Evolutionary conservation across 2,113 vertebrate species (phyloP).

Genomic region (Oryctolagus cuniculus): DNA sequence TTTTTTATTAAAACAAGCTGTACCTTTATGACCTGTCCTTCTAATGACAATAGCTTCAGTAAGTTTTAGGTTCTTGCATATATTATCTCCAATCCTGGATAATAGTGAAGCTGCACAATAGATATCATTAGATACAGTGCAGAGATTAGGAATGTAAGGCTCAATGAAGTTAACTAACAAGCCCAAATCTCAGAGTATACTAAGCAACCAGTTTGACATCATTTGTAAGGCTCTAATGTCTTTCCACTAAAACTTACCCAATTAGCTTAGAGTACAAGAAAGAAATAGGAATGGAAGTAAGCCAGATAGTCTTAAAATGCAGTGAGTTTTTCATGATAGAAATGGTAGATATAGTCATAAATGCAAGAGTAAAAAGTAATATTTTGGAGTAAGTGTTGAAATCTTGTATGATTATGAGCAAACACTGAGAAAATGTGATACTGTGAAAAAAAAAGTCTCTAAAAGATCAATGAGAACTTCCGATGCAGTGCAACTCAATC

Average conservation of each 20-base stretch:
- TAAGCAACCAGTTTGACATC: background rate
- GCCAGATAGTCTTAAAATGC: background rate
- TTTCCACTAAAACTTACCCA: background rate
- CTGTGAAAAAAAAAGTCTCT: background rate
- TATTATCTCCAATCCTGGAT: background rate
- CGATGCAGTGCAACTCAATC: background rate
- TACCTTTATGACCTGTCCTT: background rate
- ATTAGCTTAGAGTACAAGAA: background rate
- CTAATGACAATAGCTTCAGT: background rate
- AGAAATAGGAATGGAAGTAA: background rate
- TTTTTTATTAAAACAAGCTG: background rate
- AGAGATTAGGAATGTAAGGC: background rate
- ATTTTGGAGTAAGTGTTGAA: background rate
- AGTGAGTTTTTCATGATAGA: background rate
- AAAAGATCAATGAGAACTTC: background rate
- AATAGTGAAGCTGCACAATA: background rate
- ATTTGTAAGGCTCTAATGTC: background rate
- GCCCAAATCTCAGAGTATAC: background rate
- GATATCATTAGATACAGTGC: background rate
- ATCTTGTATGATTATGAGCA: background rate
- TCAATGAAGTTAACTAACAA: background rate
- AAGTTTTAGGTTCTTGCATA: background rate
- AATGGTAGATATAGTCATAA: background rate
- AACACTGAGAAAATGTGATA: background rate
- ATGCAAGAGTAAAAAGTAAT: background rate